phyloP scores from a whole-genome alignment of 2,113 vertebrate species.

The Microcebus murinus region DNA sequence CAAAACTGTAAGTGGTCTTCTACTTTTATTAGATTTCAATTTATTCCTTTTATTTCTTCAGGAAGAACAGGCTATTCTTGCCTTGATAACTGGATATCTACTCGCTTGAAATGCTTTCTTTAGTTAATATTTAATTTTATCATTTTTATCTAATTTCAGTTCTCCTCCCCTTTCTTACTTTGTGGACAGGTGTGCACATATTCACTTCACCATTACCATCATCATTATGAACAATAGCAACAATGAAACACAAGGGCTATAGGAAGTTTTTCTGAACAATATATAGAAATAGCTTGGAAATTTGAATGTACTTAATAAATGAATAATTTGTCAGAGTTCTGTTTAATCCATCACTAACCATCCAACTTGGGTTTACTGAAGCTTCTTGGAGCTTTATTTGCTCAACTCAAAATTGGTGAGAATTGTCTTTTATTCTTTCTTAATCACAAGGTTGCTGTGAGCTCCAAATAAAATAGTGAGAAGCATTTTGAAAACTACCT shows the following conservation, averaged over 20 bases:
- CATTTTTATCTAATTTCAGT: neutral
- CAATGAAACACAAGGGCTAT: neutral
- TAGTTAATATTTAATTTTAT: neutral
- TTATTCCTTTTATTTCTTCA: neutral
- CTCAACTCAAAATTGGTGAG: neutral
- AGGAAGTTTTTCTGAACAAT: neutral
- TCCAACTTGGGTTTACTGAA: neutral
- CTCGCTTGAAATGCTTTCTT: neutral
- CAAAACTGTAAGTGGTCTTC: neutral
- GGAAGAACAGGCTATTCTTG: neutral
- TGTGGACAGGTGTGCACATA: too few relatives aligned
- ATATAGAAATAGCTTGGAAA: neutral
- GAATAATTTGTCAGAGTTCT: neutral
- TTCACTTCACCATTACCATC: neutral
- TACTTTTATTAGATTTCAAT: neutral
- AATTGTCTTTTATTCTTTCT: neutral
- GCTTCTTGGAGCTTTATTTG: neutral
- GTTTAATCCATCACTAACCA: neutral
- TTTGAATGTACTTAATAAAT: neutral
- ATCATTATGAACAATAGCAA: neutral
- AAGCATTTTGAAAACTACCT: conserved; percentile 5
- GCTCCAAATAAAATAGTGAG: neutral
- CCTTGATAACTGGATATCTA: neutral
- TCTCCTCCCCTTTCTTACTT: neutral
- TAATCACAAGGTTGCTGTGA: neutral